These are phyloP conservation scores for Prionace glauca DNA, from an alignment of 2,797 vertebrate genomes.

Conservation along the genomic window DNA sequence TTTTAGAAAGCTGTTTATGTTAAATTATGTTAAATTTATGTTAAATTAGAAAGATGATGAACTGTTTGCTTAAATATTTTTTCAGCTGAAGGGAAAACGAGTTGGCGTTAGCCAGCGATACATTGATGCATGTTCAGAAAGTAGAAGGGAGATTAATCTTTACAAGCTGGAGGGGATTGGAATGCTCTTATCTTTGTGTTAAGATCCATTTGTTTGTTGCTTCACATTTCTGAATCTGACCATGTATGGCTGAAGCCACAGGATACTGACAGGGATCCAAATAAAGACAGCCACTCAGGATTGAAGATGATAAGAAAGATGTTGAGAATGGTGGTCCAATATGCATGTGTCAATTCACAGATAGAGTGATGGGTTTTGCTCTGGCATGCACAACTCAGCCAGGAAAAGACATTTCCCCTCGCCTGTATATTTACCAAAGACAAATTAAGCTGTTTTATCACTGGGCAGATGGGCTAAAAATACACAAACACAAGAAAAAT, in stretches of 20 bases:
- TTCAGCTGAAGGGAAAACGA: background rate
- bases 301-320: background rate
- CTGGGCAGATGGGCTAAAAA: background rate
- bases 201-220: background rate
- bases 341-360: too few relatives aligned
- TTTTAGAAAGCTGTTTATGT: background rate
- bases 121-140: background rate
- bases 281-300: background rate
- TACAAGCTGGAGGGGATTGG: background rate
- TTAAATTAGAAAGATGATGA: background rate
- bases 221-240: background rate
- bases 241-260: background rate
- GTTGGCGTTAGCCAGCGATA: background rate
- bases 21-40: background rate
- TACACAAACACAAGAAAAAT: background rate
- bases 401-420: background rate
- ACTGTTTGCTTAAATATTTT: background rate
- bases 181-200: background rate
- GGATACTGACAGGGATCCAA: background rate
- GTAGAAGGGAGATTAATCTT: background rate
- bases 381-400: background rate
- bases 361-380: too few relatives aligned
- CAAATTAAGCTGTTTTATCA: background rate
- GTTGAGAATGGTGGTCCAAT: too few relatives aligned
- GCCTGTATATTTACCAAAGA: background rate